These are phyloP conservation scores for Drosophila prolongata DNA, from an alignment of 2,888 invertebrate species.

Conservation along the genomic window DNA sequence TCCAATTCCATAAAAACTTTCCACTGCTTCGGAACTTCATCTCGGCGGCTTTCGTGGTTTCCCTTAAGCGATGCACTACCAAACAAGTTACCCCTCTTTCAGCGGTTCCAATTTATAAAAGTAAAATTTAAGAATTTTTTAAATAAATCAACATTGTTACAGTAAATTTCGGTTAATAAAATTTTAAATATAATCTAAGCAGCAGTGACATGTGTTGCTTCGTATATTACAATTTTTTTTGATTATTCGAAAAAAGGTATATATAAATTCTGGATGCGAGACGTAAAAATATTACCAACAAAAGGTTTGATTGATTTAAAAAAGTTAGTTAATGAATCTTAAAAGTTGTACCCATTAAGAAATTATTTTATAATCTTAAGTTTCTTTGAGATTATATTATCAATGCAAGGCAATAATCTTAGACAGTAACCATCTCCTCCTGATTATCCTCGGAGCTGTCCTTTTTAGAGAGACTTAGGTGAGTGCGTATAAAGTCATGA, in stretches of 20 bases:
- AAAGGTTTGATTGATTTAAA: not conserved
- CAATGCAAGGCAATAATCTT: too few relatives aligned
- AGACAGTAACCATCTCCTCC: not conserved
- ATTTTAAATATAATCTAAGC: too few relatives aligned
- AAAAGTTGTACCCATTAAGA: too few relatives aligned
- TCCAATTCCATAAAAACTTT: slow-evolving; percentile 62
- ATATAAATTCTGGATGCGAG: too few relatives aligned
- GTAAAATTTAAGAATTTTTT: not conserved
- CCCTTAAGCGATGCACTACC: not conserved
- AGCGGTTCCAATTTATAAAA: too few relatives aligned
- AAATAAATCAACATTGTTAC: not conserved
- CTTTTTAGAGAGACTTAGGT: slow-evolving; percentile 49
- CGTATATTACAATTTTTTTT: too few relatives aligned
- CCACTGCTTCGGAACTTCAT: slow-evolving; percentile 50
- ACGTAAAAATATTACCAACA: not conserved
- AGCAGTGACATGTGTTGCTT: too few relatives aligned
- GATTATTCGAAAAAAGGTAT: too few relatives aligned
- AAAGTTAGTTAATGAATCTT: too few relatives aligned
- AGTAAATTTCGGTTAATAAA: not conserved
- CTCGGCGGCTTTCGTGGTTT: not conserved
- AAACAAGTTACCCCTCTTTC: too few relatives aligned
- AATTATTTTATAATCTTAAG: too few relatives aligned
- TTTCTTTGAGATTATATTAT: too few relatives aligned
- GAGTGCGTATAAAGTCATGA: slow-evolving; percentile 82
- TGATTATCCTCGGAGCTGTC: slow-evolving; percentile 12